phyloP scores from a whole-genome alignment of 2,113 vertebrate species.

The Lichenostomus cassidix region DNA sequence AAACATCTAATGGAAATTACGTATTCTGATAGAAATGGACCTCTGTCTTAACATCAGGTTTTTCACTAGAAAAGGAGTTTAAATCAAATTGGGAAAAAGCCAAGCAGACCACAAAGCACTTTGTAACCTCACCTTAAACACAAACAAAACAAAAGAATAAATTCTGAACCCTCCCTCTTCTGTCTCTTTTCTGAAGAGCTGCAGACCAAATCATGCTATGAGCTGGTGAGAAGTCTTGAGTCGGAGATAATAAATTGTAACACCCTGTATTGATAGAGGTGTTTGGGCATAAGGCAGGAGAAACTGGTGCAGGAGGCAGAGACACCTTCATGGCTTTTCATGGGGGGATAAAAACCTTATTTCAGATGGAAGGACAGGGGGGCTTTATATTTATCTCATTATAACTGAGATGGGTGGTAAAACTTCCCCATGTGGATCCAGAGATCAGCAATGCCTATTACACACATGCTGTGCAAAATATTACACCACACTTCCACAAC shows the following conservation, averaged over 20 bases:
- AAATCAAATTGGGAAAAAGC: not conserved
- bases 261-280: not conserved
- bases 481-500: fast-evolving
- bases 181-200: not conserved
- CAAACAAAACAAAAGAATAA: not conserved
- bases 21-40: not conserved
- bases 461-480: not conserved
- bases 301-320: not conserved
- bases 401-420: not conserved
- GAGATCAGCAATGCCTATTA: not conserved
- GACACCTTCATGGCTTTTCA: not conserved
- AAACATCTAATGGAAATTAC: not conserved
- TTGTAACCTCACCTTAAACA: not conserved
- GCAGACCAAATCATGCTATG: not conserved
- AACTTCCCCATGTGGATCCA: not conserved
- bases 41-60: not conserved
- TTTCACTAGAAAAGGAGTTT: not conserved
- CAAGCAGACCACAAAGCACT: not conserved
- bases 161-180: not conserved
- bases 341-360: not conserved
- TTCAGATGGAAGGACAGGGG: not conserved
- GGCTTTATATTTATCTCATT: not conserved
- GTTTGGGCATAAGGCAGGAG: not conserved
- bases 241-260: not conserved
- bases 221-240: not conserved